A percentile compares a stretch with the other conserved stretches of the same genome.
Conservation (phyloP, 2,797 vertebrate genomes). For the Sylvia borin region DNA sequence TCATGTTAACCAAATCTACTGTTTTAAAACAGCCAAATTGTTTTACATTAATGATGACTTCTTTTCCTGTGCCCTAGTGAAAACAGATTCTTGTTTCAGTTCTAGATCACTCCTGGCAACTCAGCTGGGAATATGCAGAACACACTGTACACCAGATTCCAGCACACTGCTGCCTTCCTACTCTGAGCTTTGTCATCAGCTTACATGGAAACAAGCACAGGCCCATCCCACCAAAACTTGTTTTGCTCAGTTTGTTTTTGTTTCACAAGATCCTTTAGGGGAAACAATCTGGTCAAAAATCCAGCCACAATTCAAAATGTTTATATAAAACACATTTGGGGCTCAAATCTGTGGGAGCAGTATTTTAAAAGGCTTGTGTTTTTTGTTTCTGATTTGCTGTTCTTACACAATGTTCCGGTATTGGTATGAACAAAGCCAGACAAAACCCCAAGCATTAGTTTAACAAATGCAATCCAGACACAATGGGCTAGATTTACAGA, state of each 20-base stretch:
- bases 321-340: constrained; percentile 48
- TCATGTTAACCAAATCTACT: background rate
- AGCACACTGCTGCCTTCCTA: constrained; percentile 3
- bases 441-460: constrained; percentile 38
- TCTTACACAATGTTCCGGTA: constrained; percentile 53
- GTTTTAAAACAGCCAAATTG: constrained; percentile 13
- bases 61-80: background rate
- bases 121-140: constrained; percentile 15
- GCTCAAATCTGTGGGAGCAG: background rate
- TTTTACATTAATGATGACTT: constrained; percentile 8
- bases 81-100: background rate
- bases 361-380: constrained; percentile 31
- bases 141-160: constrained; percentile 32
- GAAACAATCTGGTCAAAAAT: constrained; percentile 36
- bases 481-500: constrained; percentile 4
- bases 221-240: constrained; percentile 5
- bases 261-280: constrained; percentile 39
- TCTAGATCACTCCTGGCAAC: constrained; percentile 52
- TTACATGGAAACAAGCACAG: constrained; percentile 28
- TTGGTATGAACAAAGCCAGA: constrained; percentile 58
- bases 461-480: constrained; percentile 68
- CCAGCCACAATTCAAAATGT: constrained; percentile 44
- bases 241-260: constrained; percentile 53
- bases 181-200: constrained; percentile 35
- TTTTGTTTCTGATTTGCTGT: constrained; percentile 63